These are phyloP conservation scores for Leptopterna dolabrata DNA, from an alignment of 2,888 invertebrate species.

Conservation along the genomic window DNA sequence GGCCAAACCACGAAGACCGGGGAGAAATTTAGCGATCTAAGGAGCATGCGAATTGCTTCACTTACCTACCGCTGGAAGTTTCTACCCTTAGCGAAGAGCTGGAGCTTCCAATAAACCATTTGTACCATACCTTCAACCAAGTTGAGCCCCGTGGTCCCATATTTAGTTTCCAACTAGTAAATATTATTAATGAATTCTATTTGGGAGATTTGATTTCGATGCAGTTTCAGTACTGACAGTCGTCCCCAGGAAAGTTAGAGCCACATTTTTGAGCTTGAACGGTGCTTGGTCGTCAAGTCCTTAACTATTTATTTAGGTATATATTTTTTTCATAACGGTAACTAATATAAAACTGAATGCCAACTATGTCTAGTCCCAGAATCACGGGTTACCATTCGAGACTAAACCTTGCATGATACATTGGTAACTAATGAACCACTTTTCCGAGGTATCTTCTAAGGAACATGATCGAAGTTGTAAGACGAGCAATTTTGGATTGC, in stretches of 20 bases:
- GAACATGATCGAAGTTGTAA: no score
- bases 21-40: background rate
- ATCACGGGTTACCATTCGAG: no score
- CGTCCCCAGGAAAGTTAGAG: background rate
- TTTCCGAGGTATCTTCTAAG: no score
- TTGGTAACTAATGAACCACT: no score
- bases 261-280: no score
- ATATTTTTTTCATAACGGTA: no score
- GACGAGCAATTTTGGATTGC: no score
- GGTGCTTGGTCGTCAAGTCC: no score
- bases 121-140: background rate
- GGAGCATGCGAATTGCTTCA: background rate
- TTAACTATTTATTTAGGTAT: no score
- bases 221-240: background rate
- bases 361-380: no score
- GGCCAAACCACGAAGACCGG: background rate
- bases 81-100: background rate
- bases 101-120: background rate
- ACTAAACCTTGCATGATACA: no score
- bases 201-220: background rate
- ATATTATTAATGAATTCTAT: background rate
- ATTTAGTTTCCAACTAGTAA: background rate
- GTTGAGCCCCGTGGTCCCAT: background rate
- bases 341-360: no score
- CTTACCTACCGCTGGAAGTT: background rate